A percentile compares a stretch with the other conserved stretches of the same genome.
Evolutionary conservation across 2,113 vertebrate genomes (phyloP).

Genomic region (Percina caprodes): DNA sequence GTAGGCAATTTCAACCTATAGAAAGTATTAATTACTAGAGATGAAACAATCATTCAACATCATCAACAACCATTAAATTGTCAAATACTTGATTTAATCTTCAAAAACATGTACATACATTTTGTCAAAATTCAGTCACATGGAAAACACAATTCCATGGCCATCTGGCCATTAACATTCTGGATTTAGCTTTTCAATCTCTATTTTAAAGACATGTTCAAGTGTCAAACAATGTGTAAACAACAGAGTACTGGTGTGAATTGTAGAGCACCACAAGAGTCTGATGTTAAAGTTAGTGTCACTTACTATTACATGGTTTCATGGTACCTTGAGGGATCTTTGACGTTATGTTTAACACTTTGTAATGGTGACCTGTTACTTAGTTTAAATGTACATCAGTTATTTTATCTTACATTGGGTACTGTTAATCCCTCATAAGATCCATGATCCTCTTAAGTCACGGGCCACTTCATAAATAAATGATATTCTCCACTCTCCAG

Average conservation of each 20-base stretch:
- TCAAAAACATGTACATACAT: neutral
- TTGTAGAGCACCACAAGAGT: neutral
- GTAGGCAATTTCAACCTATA: neutral
- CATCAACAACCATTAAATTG: neutral
- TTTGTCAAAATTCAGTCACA: neutral
- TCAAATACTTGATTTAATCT: neutral
- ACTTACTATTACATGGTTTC: neutral
- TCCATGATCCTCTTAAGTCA: slow-evolving; percentile 69
- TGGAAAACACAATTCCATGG: neutral
- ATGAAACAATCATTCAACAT: neutral
- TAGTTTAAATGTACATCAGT: slow-evolving; percentile 59
- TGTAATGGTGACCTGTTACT: slow-evolving; percentile 43
- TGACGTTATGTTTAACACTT: slow-evolving; percentile 32
- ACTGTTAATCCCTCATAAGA: slow-evolving; percentile 59
- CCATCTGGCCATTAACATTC: neutral
- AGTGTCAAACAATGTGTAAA: neutral
- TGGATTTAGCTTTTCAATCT: neutral
- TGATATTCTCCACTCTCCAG: slow-evolving; percentile 53
- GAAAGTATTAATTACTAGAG: neutral
- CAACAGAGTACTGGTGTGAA: neutral
- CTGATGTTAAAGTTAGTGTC: neutral
- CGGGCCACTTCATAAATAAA: slow-evolving; percentile 74
- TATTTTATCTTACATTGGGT: slow-evolving; percentile 53
- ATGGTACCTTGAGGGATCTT: slow-evolving; percentile 13
- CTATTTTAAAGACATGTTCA: neutral